These are phyloP conservation scores for Phymatocera aterrima DNA, from an alignment of 2,888 invertebrate species.

Conservation along the genomic window DNA sequence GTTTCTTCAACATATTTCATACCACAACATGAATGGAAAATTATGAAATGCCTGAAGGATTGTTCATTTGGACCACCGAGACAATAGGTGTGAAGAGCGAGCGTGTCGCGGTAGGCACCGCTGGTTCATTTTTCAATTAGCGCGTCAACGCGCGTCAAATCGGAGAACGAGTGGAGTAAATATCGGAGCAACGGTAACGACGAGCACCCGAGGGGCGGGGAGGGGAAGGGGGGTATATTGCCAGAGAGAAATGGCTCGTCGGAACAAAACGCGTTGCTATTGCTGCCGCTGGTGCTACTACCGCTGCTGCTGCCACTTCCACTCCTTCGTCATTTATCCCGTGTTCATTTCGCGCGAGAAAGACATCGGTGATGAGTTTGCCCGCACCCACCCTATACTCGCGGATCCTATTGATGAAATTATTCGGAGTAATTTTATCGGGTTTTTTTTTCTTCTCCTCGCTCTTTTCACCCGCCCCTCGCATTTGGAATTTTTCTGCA, in stretches of 20 bases:
- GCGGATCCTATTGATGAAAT: not conserved
- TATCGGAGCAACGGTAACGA: constrained; percentile 48
- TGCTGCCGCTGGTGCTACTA: constrained; percentile 19
- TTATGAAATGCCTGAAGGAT: constrained; percentile 4
- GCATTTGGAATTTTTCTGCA: not conserved
- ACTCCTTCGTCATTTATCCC: constrained; percentile 14
- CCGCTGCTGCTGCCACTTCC: constrained; percentile 1
- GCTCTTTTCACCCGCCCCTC: not conserved
- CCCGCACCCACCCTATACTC: not conserved
- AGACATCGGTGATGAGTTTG: not conserved
- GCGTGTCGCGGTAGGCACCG: not conserved
- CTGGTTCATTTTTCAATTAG: constrained; percentile 58
- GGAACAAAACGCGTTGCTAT: constrained; percentile 53
- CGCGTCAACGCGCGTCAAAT: constrained; percentile 50
- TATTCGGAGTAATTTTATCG: not conserved
- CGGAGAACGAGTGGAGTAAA: constrained; percentile 54
- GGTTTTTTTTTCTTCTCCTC: not conserved
- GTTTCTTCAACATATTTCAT: too few species aligned
- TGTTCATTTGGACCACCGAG: constrained; percentile 10
- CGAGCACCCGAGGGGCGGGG: constrained; percentile 9
- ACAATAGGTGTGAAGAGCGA: not conserved
- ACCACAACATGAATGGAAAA: not conserved
- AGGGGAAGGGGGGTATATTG: constrained; percentile 9
- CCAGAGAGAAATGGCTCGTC: constrained; percentile 48
- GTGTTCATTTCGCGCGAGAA: not conserved